Evolutionary conservation across 2,113 vertebrate genomes (phyloP), one percentile per base, ranked within the genome.

Genomic region (Camelus dromedarius): DNA sequence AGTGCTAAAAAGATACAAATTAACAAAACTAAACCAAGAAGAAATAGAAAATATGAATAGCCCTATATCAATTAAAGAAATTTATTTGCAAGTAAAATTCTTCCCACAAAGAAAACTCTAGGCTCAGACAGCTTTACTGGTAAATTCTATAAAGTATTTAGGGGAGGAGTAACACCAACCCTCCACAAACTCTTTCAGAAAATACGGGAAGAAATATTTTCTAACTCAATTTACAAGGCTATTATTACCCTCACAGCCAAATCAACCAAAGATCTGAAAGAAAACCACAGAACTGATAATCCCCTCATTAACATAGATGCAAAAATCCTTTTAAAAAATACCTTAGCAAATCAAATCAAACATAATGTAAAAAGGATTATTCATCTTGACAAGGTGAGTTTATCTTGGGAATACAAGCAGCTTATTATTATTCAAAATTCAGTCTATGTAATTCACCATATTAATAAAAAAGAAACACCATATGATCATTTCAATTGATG

Each of bases 271-370:
- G 58, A 81, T 70, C 42, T 89, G 58, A 72, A 76, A 67, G 26
- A 87, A 77, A 91, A 73, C 35, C 54, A 82, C 2, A 94, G 24
- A 96, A 89, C 38, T 70, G 32, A 76, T 56, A 86, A 76, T 28
- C 30, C n/a, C 35, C 35, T 93, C n/a, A 76, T 56, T 62, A 91
- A 88, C 26, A 91, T 2, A 91, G n/a, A 77, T 58, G 19, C 11
- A 92, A 95, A 95, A 82, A 50, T 50, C 46, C n/a, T 91, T 88
- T 42, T 35, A 28, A 89, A 93, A 83, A 46, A 48, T 52, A 64
- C 72, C 92, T 81, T 77, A 88, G 12, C 14, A 52, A 93, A 94
- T 94, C 60, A 86, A 92, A 52, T 82, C 28, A 60, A 96, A 94
- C 88, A 94, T 52, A 72, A 77, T 48, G 28, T 76, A 89, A 93